These are phyloP conservation scores for Scomber colias DNA, from an alignment of 2,113 vertebrate genomes.

Conservation along the genomic window DNA sequence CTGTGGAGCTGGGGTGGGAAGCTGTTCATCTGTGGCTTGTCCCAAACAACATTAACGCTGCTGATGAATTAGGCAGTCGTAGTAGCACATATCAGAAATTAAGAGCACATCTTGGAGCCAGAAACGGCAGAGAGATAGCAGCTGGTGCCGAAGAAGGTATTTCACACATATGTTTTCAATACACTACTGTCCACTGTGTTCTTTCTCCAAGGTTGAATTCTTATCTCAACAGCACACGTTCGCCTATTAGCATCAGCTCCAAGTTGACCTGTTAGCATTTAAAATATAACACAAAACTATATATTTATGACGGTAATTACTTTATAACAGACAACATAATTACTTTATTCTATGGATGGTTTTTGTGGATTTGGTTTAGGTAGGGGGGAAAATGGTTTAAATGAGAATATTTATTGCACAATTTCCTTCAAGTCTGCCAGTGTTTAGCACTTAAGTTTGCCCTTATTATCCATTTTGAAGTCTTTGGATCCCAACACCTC, in stretches of 20 bases:
- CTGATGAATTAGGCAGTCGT: slow-evolving; percentile 12
- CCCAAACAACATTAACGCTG: background rate
- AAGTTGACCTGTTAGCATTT: slow-evolving; percentile 43
- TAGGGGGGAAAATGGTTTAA: background rate
- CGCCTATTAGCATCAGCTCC: slow-evolving; percentile 45
- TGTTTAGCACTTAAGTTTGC: background rate
- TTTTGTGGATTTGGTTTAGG: background rate
- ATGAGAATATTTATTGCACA: background rate
- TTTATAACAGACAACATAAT: background rate
- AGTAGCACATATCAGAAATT: slow-evolving; percentile 51
- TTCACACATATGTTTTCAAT: slow-evolving; percentile 79
- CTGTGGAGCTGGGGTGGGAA: background rate
- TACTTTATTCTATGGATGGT: background rate
- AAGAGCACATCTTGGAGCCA: slow-evolving; percentile 38
- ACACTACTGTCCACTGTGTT: slow-evolving; percentile 73
- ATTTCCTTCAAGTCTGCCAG: background rate
- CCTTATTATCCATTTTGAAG: background rate
- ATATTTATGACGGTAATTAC: slow-evolving; percentile 7
- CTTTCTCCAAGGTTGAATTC: slow-evolving; percentile 67
- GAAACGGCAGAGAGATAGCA: slow-evolving; percentile 64
- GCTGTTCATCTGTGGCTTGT: slow-evolving; percentile 6
- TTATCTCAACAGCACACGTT: slow-evolving; percentile 43
- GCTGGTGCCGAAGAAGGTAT: slow-evolving; percentile 71
- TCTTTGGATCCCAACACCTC: background rate
- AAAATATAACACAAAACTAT: background rate